Percentiles rank a stretch among this genome's conserved stretches.
phyloP scores from a whole-genome alignment of 1,140 invertebrate genomes.

The Amphibalanus amphitrite region DNA sequence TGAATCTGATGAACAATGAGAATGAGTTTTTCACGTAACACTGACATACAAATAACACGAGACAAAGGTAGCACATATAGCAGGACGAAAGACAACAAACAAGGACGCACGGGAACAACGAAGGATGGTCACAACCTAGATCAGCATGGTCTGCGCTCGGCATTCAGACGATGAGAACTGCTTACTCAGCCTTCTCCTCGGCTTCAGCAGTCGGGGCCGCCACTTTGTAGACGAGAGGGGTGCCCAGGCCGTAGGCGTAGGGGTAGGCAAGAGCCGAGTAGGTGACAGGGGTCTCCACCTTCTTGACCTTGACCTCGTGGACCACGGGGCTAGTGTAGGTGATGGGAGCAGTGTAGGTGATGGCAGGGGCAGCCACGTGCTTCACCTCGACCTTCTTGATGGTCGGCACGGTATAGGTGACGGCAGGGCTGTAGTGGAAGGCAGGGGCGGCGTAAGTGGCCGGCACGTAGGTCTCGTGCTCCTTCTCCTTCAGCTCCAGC shows the following conservation, averaged over 20 bases:
- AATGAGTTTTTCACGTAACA: too few species aligned
- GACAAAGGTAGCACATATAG: too few species aligned
- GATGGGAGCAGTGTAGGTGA: not conserved
- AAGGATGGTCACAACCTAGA: too few species aligned
- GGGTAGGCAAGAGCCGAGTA: not conserved
- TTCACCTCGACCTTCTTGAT: not conserved
- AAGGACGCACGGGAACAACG: too few species aligned
- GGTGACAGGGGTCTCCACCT: not conserved
- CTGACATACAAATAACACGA: too few species aligned
- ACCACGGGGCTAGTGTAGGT: not conserved
- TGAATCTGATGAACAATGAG: too few species aligned
- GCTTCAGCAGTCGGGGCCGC: not conserved
- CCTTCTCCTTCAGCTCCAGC: not conserved
- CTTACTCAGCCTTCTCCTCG: not conserved
- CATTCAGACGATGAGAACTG: too few species aligned
- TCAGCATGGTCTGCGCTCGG: too few species aligned
- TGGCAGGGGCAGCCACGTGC: not conserved
- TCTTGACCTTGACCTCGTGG: too few species aligned
- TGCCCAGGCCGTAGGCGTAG: not conserved
- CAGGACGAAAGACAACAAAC: too few species aligned
- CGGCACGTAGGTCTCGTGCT: not conserved
- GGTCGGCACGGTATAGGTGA: not conserved
- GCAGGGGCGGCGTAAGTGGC: not conserved
- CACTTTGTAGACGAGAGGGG: not conserved
- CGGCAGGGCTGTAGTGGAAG: not conserved